Percentiles rank a stretch among this genome's conserved stretches.
Evolutionary conservation across 2,113 vertebrate species (phyloP).

Genomic region (Colistium nudipinnis): DNA sequence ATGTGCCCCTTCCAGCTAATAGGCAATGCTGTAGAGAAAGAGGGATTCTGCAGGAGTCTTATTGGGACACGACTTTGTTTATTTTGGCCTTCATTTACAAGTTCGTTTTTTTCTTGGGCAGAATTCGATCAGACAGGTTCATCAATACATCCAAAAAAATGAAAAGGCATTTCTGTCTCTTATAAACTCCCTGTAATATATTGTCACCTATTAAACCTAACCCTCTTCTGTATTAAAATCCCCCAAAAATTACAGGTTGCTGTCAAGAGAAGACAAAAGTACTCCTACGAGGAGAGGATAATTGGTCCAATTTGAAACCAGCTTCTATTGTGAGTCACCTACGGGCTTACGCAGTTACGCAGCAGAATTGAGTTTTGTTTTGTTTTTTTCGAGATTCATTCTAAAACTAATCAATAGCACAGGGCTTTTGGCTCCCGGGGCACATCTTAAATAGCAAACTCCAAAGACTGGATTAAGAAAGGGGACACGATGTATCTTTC

Average conservation of each 20-base stretch:
- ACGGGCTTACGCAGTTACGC: background rate
- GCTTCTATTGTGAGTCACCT: background rate
- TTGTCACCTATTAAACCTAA: background rate
- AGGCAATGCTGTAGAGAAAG: background rate
- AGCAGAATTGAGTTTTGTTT: background rate
- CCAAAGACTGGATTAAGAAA: conserved; percentile 15
- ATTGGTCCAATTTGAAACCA: conserved; percentile 18
- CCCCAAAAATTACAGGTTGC: background rate
- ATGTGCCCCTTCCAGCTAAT: background rate
- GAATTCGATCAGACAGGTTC: no score
- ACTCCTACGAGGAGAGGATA: background rate
- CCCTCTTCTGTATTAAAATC: no score
- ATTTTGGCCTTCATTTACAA: no score
- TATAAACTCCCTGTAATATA: background rate
- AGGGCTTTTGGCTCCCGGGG: conserved; percentile 2
- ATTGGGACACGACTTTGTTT: no score
- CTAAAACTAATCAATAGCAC: background rate
- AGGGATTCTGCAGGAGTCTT: background rate
- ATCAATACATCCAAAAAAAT: no score
- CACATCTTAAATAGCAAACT: conserved; percentile 15
- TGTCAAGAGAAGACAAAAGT: background rate
- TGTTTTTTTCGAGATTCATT: background rate
- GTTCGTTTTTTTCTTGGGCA: no score
- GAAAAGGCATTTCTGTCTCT: no score
- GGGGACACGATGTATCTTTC: conserved; percentile 17